Conservation (phyloP, 2,113 vertebrate genomes). For the Sinocyclocheilus grahami region DNA sequence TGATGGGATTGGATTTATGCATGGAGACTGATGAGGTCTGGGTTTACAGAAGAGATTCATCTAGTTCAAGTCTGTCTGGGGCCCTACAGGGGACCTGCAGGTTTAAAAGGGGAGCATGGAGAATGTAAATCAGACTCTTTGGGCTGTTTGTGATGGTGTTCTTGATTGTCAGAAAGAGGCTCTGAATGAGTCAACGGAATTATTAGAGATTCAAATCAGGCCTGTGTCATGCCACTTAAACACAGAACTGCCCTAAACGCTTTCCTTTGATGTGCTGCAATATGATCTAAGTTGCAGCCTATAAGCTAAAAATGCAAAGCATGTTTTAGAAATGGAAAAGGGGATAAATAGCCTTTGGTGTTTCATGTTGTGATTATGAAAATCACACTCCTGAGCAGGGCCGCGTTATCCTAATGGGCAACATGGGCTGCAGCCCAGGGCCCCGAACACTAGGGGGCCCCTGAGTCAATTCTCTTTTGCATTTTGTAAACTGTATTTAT, state of each 20-base stretch:
- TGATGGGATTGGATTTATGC: slow-evolving; percentile 8
- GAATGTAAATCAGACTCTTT: slow-evolving; percentile 12
- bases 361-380: not conserved
- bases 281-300: not conserved
- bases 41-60: not conserved
- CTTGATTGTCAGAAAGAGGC: not conserved
- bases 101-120: not conserved
- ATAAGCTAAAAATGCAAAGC: slow-evolving; percentile 31
- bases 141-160: not conserved
- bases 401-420: no score
- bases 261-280: slow-evolving; percentile 18
- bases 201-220: slow-evolving; percentile 20
- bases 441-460: no score
- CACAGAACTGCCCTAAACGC: not conserved
- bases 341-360: not conserved
- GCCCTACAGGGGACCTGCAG: not conserved
- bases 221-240: not conserved
- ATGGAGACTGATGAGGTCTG: not conserved
- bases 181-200: not conserved
- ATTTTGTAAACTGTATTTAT: no score
- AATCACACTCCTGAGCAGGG: not conserved
- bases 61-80: not conserved
- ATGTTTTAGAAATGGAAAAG: slow-evolving; percentile 14
- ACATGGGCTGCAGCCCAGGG: no score
- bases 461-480: no score